A percentile compares a stretch with the other conserved stretches of the same genome.
phyloP scores from a whole-genome alignment of 2,888 invertebrate species.

The Pyrrhosoma nymphula region DNA sequence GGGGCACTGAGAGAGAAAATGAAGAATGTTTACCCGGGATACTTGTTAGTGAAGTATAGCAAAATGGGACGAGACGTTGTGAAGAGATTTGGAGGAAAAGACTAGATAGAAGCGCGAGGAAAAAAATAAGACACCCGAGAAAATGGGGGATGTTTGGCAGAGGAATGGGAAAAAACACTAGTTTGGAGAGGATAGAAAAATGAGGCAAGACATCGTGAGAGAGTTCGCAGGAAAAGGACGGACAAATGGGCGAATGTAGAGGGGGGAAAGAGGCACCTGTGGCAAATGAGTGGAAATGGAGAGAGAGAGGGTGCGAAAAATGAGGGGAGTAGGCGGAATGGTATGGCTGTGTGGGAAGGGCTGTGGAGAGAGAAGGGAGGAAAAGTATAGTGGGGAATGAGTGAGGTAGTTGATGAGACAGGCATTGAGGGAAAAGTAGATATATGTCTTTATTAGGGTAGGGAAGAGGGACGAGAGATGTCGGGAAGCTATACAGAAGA shows the following conservation, averaged over 20 bases:
- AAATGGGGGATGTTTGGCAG: background rate
- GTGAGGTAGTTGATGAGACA: background rate
- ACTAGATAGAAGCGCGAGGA: background rate
- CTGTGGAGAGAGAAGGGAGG: background rate
- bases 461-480: background rate
- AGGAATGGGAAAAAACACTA: background rate
- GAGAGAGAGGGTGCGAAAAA: background rate
- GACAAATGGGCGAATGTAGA: background rate
- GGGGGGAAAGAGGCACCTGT: background rate
- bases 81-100: background rate
- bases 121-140: background rate
- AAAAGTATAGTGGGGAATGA: background rate
- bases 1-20: background rate
- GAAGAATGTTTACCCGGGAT: background rate
- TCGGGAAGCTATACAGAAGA: background rate
- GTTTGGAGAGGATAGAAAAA: background rate
- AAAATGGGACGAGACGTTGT: background rate
- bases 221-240: background rate
- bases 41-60: background rate
- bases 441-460: conserved; percentile 16
- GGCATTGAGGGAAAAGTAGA: conserved; percentile 8
- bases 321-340: background rate
- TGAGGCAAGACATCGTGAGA: background rate
- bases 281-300: conserved; percentile 24
- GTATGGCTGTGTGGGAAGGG: background rate